These are phyloP conservation scores for Papilio polytes DNA, from an alignment of 1,140 invertebrate species.

Conservation along the genomic window DNA sequence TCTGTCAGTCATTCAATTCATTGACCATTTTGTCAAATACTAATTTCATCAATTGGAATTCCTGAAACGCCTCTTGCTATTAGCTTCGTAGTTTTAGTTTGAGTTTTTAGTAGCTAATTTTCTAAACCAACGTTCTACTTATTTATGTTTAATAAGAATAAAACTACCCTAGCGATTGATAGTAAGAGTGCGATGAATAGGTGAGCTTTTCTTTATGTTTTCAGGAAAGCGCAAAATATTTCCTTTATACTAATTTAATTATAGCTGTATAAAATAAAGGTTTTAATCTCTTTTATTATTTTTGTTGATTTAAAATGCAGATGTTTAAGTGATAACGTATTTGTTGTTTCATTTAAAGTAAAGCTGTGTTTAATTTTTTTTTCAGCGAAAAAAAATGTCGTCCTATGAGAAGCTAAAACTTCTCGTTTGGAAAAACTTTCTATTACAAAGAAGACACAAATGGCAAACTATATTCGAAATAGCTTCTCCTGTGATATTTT, in stretches of 20 bases:
- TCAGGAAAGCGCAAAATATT: slow-evolving; percentile 23
- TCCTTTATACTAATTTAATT: slow-evolving; percentile 19
- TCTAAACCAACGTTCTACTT: slow-evolving; percentile 15
- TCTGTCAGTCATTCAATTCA: background rate
- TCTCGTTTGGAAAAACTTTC: slow-evolving; percentile 94
- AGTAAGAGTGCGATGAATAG: slow-evolving; percentile 38
- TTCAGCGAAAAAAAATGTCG: slow-evolving; percentile 61
- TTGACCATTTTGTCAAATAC: slow-evolving; percentile 33
- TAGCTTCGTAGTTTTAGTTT: slow-evolving; percentile 33
- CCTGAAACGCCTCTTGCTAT: slow-evolving; percentile 35
- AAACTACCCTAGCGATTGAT: slow-evolving; percentile 1
- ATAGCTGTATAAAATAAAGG: background rate
- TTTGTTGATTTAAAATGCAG: background rate
- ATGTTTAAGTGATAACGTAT: background rate
- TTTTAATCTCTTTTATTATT: background rate
- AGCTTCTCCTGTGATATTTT: slow-evolving; percentile 89
- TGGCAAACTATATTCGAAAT: slow-evolving; percentile 90
- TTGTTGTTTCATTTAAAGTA: background rate
- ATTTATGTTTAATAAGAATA: background rate
- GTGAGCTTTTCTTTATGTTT: slow-evolving; percentile 25
- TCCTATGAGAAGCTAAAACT: slow-evolving; percentile 86
- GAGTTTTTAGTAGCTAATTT: slow-evolving; percentile 15
- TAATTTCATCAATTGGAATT: slow-evolving; percentile 37
- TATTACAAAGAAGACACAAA: slow-evolving; percentile 90
- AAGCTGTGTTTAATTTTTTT: slow-evolving; percentile 45